Evolutionary conservation across 2,797 vertebrate species (phyloP).

Genomic region (Squalus acanthias): DNA sequence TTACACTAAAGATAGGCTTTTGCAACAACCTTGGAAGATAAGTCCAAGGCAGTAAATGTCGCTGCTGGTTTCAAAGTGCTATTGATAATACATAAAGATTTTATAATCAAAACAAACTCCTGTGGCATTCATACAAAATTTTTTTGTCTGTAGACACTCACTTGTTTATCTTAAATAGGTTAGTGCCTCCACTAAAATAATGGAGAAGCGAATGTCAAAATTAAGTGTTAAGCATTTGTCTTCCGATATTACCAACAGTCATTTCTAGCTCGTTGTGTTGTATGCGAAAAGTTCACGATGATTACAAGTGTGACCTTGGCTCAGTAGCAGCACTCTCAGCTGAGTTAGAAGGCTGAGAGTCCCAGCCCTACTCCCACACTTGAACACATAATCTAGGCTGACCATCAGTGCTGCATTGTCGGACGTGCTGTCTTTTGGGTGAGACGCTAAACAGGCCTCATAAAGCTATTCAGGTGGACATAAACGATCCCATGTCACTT

Average conservation of each 20-base stretch:
- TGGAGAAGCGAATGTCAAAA: conserved; percentile 40
- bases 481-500: background rate
- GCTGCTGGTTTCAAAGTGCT: background rate
- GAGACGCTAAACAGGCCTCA: background rate
- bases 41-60: background rate
- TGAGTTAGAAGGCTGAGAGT: background rate
- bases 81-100: background rate
- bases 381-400: background rate
- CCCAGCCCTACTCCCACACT: background rate
- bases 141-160: conserved; percentile 41
- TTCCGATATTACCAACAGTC: background rate
- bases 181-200: background rate
- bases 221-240: background rate
- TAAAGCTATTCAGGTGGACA: background rate
- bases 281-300: background rate
- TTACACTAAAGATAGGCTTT: background rate
- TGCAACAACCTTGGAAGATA: background rate
- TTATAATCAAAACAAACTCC: background rate
- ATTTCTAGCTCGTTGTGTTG: background rate
- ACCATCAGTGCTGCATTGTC: background rate
- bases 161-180: background rate
- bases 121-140: background rate
- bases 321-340: background rate
- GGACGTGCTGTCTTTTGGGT: background rate
- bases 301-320: background rate